A percentile compares a stretch with the other conserved stretches of the same genome.
These are phyloP conservation scores for Myrmecobius fasciatus DNA, from an alignment of 2,113 vertebrate species.

Conservation along the genomic window DNA sequence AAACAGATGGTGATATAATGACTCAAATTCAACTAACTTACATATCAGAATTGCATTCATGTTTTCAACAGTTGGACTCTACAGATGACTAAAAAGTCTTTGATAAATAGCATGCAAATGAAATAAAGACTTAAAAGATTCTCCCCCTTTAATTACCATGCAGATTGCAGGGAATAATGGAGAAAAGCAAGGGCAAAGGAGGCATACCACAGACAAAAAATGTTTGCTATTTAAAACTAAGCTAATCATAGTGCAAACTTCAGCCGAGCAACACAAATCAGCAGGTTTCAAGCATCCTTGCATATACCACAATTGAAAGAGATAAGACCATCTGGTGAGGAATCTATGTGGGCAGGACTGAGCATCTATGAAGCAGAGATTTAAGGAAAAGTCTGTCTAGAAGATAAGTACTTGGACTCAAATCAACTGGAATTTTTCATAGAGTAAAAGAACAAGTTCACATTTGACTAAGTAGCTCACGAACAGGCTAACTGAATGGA, in stretches of 20 bases:
- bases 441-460: background rate
- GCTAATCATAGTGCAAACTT: background rate
- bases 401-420: background rate
- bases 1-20: slow-evolving; percentile 48
- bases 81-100: background rate
- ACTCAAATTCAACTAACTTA: slow-evolving; percentile 20
- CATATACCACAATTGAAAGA: background rate
- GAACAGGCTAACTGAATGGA: background rate
- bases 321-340: background rate
- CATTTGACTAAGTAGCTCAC: background rate
- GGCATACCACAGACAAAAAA: background rate
- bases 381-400: background rate
- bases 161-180: background rate
- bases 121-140: slow-evolving; percentile 28
- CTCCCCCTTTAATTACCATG: background rate
- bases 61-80: background rate
- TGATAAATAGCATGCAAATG: background rate
- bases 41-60: slow-evolving; percentile 11
- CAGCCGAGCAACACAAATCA: background rate
- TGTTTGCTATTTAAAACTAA: slow-evolving; percentile 3
- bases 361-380: slow-evolving; percentile 7
- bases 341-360: background rate
- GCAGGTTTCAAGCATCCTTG: background rate
- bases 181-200: background rate
- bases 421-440: background rate